Evolutionary conservation across 2,113 vertebrate genomes (phyloP), one percentile per base, ranked within the genome.

Genomic region (Tragelaphus strepsiceros): DNA sequence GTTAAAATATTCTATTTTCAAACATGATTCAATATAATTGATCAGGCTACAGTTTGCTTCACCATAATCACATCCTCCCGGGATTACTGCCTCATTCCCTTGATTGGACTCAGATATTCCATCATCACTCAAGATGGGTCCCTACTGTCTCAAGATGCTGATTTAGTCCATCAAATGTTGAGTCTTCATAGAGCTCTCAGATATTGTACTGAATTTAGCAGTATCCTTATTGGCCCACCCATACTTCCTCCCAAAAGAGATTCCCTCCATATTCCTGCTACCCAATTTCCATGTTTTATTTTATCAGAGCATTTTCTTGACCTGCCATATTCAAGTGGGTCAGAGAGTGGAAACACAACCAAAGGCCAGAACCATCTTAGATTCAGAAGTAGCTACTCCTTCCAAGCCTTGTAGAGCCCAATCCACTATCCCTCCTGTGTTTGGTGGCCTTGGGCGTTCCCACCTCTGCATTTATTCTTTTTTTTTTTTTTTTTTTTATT

Each of bases 1-100:
- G 46, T 88, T 97, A 84, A 83, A 88, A 88, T 35, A 54, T 54
- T 46, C 61, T 91, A 59, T 97, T 83, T 96, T 88, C 87, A 90
- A 91, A 90, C 21, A 64, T 10, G 13, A n/a, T 77, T 93, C 96
- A 82, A 58, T 95, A 61, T 84, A 28, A 88, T 54, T 83, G 83
- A 96, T 92, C 56, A n/a, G 49, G 22, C 81, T 87, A 92, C 53
- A 92, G 49, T 51, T 83, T 83, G 82, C 61, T 74, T 84, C 77
- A 54, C 49, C 22, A 9, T 86, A 77, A 94, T 89, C 82, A 53
- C 77, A 59, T 56, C 64, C 86, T 93, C 35, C 67, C 46, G 78
- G 58, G 64, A 90, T 54, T 32, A 19, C 53, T 58, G 46, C 58
- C 39, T 91, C 86, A 39, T 88, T 91, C 87, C 84, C 49, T 96